A percentile compares a stretch with the other conserved stretches of the same genome.
These are phyloP conservation scores for Syngnathus scovelli DNA, from an alignment of 2,113 vertebrate genomes.

Conservation along the genomic window DNA sequence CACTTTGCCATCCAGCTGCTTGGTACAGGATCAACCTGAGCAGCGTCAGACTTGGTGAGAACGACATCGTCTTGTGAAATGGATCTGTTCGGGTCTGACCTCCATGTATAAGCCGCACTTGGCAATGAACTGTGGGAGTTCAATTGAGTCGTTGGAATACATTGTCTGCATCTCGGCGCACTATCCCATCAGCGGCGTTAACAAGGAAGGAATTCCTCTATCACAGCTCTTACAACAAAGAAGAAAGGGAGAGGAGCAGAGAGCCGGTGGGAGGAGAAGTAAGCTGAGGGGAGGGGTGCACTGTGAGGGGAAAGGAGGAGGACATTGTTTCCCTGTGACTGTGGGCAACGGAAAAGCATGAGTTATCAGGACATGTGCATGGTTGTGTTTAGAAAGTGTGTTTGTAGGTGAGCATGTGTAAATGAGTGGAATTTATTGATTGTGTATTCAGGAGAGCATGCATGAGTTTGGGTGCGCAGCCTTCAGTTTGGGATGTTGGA, in stretches of 20 bases:
- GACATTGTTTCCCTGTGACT: slow-evolving; percentile 77
- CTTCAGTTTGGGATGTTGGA: slow-evolving; percentile 55
- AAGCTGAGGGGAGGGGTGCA: slow-evolving; percentile 58
- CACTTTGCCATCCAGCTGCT: slow-evolving; percentile 62
- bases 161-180: slow-evolving; percentile 58
- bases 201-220: slow-evolving; percentile 73
- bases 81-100: slow-evolving; percentile 44
- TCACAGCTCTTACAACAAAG: slow-evolving; percentile 73
- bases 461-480: slow-evolving; percentile 37
- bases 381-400: slow-evolving; percentile 60
- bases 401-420: slow-evolving; percentile 59
- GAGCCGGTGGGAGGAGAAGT: slow-evolving; percentile 67
- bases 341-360: slow-evolving; percentile 75
- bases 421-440: slow-evolving; percentile 53
- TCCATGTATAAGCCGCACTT: slow-evolving; percentile 46
- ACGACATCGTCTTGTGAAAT: slow-evolving; percentile 26
- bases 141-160: slow-evolving; percentile 59
- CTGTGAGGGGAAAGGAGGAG: slow-evolving; percentile 58
- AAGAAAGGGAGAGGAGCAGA: slow-evolving; percentile 68
- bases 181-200: slow-evolving; percentile 61
- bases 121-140: slow-evolving; percentile 58
- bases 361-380: slow-evolving; percentile 69
- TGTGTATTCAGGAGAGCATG: slow-evolving; percentile 34
- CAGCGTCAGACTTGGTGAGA: slow-evolving; percentile 36
- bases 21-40: slow-evolving; percentile 56